Conservation (phyloP, 2,797 vertebrate species). For the Gymnocypris eckloni region DNA sequence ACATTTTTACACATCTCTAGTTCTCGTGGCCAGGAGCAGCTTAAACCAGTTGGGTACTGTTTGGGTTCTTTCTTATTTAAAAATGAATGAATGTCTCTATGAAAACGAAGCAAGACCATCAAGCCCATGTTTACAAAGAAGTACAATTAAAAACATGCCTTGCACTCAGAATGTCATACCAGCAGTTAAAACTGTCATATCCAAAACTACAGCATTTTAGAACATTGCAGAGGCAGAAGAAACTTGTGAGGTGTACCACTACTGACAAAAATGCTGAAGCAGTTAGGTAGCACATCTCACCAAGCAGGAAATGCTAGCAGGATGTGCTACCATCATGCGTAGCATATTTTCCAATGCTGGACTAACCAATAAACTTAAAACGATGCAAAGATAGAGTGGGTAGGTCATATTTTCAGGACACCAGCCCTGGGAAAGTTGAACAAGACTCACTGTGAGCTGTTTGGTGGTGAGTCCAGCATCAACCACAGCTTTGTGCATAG, state of each 20-base stretch:
- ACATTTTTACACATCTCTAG: too few relatives aligned
- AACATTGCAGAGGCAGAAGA: background rate
- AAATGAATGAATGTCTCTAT: background rate
- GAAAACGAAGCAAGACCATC: background rate
- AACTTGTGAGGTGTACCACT: background rate
- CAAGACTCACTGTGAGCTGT: slow-evolving; percentile 88
- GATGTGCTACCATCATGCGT: too few relatives aligned
- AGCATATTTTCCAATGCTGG: background rate
- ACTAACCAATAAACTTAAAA: background rate
- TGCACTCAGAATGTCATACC: background rate
- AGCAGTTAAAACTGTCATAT: background rate
- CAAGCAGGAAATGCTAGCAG: background rate
- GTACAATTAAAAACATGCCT: background rate
- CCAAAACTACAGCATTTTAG: background rate
- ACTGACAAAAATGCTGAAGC: too few relatives aligned
- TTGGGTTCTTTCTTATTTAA: background rate
- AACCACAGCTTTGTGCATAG: slow-evolving; percentile 95
- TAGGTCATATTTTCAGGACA: background rate
- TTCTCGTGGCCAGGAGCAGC: too few relatives aligned
- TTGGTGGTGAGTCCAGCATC: slow-evolving; percentile 95
- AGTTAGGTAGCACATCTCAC: background rate
- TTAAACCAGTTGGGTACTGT: too few relatives aligned
- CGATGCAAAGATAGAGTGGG: too few relatives aligned
- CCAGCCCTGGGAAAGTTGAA: background rate
- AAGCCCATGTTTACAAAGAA: background rate